Evolutionary conservation across 2,888 invertebrate genomes (phyloP).

Genomic region (Ischnus inquisitorius): DNA sequence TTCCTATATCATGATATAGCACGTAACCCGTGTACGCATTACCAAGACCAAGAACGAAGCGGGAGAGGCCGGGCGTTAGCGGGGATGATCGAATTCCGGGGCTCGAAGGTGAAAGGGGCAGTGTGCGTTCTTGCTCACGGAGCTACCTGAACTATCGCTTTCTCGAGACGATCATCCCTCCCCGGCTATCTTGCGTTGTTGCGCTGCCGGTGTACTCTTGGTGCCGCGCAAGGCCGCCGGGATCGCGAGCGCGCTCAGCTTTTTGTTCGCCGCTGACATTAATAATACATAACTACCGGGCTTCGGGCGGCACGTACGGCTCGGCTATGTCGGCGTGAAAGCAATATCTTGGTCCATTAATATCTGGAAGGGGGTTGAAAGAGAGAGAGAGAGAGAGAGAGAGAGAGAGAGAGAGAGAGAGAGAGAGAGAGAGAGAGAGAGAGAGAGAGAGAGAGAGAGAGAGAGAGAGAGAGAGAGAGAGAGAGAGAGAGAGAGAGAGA

Average conservation of each 20-base stretch:
- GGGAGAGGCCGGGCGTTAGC: background rate
- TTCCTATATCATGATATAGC: background rate
- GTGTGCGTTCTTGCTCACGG: constrained; percentile 10
- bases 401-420: no score
- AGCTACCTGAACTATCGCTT: constrained; percentile 49
- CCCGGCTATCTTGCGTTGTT: constrained; percentile 12
- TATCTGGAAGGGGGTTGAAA: constrained; percentile 77
- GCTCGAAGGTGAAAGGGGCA: background rate
- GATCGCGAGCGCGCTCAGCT: constrained; percentile 63
- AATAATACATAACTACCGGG: constrained; percentile 75
- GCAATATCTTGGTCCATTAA: constrained; percentile 82
- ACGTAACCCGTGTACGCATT: background rate
- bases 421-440: constrained; percentile 31
- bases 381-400: constrained; percentile 6
- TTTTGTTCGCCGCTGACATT: constrained; percentile 75
- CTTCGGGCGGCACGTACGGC: constrained; percentile 58
- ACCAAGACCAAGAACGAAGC: background rate
- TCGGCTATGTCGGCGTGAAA: constrained; percentile 74
- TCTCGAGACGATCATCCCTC: constrained; percentile 31
- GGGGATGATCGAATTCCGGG: constrained; percentile 29
- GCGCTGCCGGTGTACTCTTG: constrained; percentile 36
- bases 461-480: constrained; percentile 29
- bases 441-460: constrained; percentile 32
- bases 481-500: constrained; percentile 30
- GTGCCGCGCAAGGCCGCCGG: constrained; percentile 22